Percentiles rank a stretch among this genome's conserved stretches.
Evolutionary conservation across 92 coral and sea anemone species (phyloP).

Genomic region (Zoanthus gigantus): DNA sequence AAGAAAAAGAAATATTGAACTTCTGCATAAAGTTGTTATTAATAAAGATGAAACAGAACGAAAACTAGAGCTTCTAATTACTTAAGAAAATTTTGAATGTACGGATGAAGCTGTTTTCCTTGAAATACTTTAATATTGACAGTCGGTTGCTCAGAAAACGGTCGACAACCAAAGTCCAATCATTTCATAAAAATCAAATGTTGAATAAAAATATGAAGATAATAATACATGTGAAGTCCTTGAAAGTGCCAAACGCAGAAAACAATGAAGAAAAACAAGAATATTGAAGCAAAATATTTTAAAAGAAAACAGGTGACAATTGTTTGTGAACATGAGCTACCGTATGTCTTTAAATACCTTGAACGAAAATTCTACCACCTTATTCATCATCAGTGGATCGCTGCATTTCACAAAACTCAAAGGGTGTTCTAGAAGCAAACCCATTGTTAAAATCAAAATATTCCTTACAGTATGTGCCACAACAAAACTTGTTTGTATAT

Average conservation of each 20-base stretch:
- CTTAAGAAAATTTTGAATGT: background rate
- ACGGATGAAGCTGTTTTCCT: background rate
- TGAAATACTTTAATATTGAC: background rate
- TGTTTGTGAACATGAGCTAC: background rate
- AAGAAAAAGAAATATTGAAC: background rate
- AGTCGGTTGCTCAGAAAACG: conserved; percentile 14
- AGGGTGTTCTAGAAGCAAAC: background rate
- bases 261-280: background rate
- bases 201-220: background rate
- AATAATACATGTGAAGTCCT: background rate
- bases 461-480: background rate
- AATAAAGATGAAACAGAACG: background rate
- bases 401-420: conserved; percentile 8
- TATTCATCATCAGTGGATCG: background rate
- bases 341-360: background rate
- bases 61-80: background rate
- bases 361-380: background rate
- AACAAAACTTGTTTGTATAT: background rate
- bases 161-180: conserved; percentile 15
- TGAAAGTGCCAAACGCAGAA: background rate
- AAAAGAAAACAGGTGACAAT: background rate
- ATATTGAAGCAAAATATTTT: background rate
- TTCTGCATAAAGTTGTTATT: background rate
- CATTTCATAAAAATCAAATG: background rate
- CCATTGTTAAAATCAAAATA: background rate